Evolutionary conservation across 2,888 invertebrate genomes (phyloP).

Genomic region (Parasteatoda lunata): DNA sequence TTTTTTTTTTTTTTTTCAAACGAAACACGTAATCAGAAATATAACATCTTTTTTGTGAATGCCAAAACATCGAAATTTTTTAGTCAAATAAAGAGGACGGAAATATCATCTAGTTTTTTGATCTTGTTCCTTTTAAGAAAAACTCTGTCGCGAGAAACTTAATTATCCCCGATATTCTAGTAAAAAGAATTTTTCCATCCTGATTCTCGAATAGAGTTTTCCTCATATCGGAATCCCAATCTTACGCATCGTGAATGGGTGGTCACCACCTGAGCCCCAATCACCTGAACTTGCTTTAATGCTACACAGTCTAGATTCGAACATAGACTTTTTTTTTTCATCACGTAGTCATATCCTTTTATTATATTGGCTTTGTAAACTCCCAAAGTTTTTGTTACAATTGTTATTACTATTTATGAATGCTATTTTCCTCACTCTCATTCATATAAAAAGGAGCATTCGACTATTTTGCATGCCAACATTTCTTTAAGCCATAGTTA

Average conservation of each 20-base stretch:
- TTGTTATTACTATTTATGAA: background rate
- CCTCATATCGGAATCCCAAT: conserved; percentile 39
- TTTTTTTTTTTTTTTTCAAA: too few relatives aligned
- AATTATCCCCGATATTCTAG: conserved; percentile 35
- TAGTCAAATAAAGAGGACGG: background rate
- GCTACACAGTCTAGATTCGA: conserved; percentile 1
- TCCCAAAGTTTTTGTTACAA: background rate
- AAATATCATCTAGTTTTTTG: background rate
- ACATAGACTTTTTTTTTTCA: conserved; percentile 15
- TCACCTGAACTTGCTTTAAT: conserved; percentile 49
- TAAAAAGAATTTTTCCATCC: conserved; percentile 17
- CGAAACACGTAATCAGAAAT: too few relatives aligned
- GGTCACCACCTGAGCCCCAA: conserved; percentile 47
- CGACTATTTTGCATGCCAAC: background rate
- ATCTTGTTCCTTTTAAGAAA: background rate
- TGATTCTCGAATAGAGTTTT: conserved; percentile 29
- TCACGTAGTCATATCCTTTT: conserved; percentile 49
- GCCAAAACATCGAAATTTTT: too few relatives aligned
- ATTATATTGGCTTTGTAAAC: conserved; percentile 26
- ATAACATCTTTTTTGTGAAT: too few relatives aligned
- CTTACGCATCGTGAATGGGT: conserved; percentile 22
- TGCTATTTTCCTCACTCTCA: background rate
- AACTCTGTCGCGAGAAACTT: background rate
- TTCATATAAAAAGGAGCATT: background rate
- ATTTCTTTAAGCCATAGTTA: background rate